Conservation (phyloP, 2,888 invertebrate genomes). For the Eupithecia inturbata region DNA sequence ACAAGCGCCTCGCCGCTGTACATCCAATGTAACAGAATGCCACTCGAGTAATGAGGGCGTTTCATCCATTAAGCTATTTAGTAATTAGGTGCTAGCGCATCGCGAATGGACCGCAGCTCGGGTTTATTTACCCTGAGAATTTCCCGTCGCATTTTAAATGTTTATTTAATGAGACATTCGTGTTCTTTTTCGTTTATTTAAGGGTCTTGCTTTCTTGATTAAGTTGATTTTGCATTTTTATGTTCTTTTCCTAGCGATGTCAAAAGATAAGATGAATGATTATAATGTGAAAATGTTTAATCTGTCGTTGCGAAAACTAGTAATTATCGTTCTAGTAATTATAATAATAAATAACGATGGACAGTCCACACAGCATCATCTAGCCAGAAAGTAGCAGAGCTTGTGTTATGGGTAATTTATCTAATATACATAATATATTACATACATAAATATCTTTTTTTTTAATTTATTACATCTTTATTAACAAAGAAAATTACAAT, state of each 20-base stretch:
- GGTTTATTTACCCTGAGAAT: constrained; percentile 55
- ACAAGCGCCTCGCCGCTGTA: constrained; percentile 16
- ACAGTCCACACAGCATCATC: not conserved
- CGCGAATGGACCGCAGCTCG: constrained; percentile 61
- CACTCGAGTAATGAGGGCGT: constrained; percentile 70
- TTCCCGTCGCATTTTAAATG: constrained; percentile 50
- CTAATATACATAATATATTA: too few relatives aligned
- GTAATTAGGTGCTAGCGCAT: constrained; percentile 72
- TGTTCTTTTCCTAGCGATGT: not conserved
- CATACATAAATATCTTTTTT: too few relatives aligned
- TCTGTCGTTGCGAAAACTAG: not conserved
- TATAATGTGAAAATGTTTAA: not conserved
- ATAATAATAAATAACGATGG: too few relatives aligned
- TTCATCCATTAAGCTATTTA: constrained; percentile 76
- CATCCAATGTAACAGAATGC: constrained; percentile 37
- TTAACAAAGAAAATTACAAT: too few relatives aligned
- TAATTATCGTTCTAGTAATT: not conserved
- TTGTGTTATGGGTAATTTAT: too few relatives aligned
- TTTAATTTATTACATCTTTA: too few relatives aligned
- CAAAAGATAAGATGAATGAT: not conserved
- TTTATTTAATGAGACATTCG: constrained; percentile 45
- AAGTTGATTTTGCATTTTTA: constrained; percentile 28
- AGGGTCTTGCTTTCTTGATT: constrained; percentile 27
- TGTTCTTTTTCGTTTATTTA: constrained; percentile 38
- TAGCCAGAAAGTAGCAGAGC: too few relatives aligned